Base-by-base conservation (phyloP, 2,797 vertebrate species). In the Babyrousa celebensis region DNA sequence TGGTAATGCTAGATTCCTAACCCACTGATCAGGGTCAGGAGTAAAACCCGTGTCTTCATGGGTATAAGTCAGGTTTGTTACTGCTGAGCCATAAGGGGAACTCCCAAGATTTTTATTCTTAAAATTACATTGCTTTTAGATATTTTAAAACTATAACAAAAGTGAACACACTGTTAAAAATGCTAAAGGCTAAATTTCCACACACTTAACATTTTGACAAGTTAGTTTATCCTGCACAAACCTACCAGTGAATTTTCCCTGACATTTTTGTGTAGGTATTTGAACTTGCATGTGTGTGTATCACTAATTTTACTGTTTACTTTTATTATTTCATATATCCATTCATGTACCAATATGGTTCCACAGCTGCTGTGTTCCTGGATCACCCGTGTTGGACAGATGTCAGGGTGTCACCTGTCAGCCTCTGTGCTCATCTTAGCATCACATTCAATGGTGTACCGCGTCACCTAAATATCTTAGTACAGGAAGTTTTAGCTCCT, bases 61-160 rank as follows among this genome's bases (percentile, higher is more conserved):
- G 43, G 9, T 48, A 48, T 6, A 48, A 48, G 43, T 48, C 43
- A 48, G 43, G 43, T 48, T 48, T 48, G 43, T 48, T 48, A 48
- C 43, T 48, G 43, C 43, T 7, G 43, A 48, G 43, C 43, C 43
- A 48, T 10, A 48, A 48, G 6, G 43, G 43, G 43, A 48, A 48
- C 43, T 48, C 7, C 43, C 43, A 48, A 48, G 43, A 48, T 48
- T 48, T 93, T 91, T 52, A 62, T 82, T 72, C 60, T 54, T 82
- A 32, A 52, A 89, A 40, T 62, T 65, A 8, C 14, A 71, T 85
- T 94, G 91, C 75, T 71, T 83, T 62, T 32, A 94, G 83, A 32
- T 91, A 77, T 63, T 94, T 88, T 70, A 21, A 84, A 86, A 88
- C 18, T 78, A 5, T 54, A 60, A 75, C 75, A 80, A 95, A 94